phyloP scores from a whole-genome alignment of 2,113 vertebrate genomes.

The Alligator sinensis region DNA sequence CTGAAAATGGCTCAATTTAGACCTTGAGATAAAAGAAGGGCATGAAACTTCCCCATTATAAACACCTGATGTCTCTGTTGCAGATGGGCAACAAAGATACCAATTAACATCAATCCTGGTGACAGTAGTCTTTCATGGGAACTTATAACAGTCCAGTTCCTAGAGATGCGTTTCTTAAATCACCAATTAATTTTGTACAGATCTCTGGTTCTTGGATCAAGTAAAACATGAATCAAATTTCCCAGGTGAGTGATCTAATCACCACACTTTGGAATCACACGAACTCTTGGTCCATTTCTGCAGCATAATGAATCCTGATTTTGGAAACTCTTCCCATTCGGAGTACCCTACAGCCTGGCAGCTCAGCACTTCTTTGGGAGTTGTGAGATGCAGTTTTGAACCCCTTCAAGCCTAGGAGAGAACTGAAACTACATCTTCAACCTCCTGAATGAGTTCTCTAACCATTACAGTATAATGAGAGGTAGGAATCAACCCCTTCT shows the following conservation, averaged over 20 bases:
- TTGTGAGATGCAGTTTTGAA: neutral
- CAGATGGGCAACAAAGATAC: neutral
- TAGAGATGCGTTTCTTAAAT: neutral
- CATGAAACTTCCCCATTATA: too few species aligned
- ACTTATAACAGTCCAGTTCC: neutral
- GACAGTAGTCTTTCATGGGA: too few species aligned
- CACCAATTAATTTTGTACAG: neutral
- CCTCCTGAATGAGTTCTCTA: neutral
- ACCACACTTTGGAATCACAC: too few species aligned
- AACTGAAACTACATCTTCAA: neutral
- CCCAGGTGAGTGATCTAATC: too few species aligned
- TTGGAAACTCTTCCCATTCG: neutral
- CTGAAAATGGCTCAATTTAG: conserved; percentile 3
- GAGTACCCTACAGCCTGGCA: rapidly evolving
- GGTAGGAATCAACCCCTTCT: neutral
- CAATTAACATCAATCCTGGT: neutral
- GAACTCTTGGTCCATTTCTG: too few species aligned
- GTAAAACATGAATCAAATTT: too few species aligned
- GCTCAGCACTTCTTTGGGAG: neutral
- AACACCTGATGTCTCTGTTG: neutral
- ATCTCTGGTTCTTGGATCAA: too few species aligned
- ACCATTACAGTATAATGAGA: neutral
- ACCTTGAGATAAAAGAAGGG: neutral
- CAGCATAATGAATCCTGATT: too few species aligned
- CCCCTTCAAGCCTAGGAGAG: neutral